These are phyloP conservation scores for Chelon labrosus DNA, from an alignment of 2,797 vertebrate species.

Conservation along the genomic window DNA sequence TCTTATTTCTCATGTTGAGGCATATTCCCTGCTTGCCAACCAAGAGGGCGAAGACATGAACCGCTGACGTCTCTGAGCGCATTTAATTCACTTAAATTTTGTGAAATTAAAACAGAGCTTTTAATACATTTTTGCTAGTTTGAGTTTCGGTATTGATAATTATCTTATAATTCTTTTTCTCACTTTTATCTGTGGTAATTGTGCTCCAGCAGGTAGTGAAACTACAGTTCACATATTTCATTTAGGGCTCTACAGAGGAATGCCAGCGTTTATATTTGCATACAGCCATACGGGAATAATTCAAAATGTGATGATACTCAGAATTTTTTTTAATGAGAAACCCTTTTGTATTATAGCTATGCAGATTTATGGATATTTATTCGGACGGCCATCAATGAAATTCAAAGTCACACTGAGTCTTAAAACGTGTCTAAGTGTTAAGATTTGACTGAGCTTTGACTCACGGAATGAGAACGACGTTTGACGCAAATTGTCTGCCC, in stretches of 20 bases:
- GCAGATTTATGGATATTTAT: not conserved
- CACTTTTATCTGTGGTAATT: not conserved
- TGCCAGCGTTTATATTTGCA: not conserved
- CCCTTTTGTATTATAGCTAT: too few relatives aligned
- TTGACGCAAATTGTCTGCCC: not conserved
- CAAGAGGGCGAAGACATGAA: conserved; percentile 9
- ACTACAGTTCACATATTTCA: not conserved
- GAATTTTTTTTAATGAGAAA: too few relatives aligned
- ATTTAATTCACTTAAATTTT: not conserved
- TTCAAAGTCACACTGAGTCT: not conserved
- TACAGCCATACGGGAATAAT: too few relatives aligned
- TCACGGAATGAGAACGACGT: not conserved
- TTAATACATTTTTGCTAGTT: not conserved
- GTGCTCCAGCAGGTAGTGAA: not conserved
- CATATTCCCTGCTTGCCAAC: conserved; percentile 39
- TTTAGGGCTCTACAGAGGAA: not conserved
- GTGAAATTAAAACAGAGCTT: not conserved
- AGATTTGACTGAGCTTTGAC: not conserved
- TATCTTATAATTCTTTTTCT: not conserved
- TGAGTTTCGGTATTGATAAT: not conserved
- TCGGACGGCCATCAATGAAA: not conserved
- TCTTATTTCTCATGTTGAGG: conserved; percentile 41
- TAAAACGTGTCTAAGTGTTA: not conserved
- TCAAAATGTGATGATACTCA: too few relatives aligned
- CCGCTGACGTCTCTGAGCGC: conserved; percentile 6